Evolutionary conservation across 2,888 invertebrate species (phyloP), one percentile per base, ranked within the genome.

Genomic region (Agrotis clavis): DNA sequence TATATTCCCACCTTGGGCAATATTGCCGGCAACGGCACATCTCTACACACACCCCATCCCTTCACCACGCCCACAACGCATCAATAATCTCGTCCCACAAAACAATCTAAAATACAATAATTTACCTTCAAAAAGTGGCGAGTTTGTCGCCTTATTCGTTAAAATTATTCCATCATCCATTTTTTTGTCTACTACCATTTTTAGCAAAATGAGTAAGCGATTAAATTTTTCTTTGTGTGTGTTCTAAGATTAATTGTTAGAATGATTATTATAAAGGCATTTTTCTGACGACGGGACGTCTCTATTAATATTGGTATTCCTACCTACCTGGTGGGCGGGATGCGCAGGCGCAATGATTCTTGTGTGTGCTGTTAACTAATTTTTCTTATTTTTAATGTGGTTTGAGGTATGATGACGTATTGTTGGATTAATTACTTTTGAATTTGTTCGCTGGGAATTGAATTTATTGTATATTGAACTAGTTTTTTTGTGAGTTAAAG

Each of bases 61-160:
- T 87, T 60, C 50, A 65, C 82, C 87, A 86, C 90, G 89, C 90
- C 92, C 86, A 79, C 75, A 70, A 65, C 70, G 81, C 89, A 92
- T 92, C 89, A 92, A 93, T 92, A 92, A 92, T 88, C 86, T 88
- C 85, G 87, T 77, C 87, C 89, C 87, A 91, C 89, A 90, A 89
- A 92, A 91, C 91, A 91, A 89, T 90, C 86, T 89, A 88, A 91
- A 93, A 92, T 88, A 91, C 90, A 89, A 91, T 92, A 91, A 92
- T 93, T 94, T 91, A 90, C 86, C 83, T 88, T 87, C 87, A 87
- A 92, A 94, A 95, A 87, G 94, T 94, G 95, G 85, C 90, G 91
- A 92, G 88, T 94, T 94, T 95, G 95, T 95, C 95, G 95, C 95
- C 93, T 94, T 94, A 95, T 95, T 94, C 94, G 94, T 95, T 93